A percentile compares a stretch with the other conserved stretches of the same genome.
Evolutionary conservation across 2,888 invertebrate genomes (phyloP).

Genomic region (Hermaeophaga mercurialis): DNA sequence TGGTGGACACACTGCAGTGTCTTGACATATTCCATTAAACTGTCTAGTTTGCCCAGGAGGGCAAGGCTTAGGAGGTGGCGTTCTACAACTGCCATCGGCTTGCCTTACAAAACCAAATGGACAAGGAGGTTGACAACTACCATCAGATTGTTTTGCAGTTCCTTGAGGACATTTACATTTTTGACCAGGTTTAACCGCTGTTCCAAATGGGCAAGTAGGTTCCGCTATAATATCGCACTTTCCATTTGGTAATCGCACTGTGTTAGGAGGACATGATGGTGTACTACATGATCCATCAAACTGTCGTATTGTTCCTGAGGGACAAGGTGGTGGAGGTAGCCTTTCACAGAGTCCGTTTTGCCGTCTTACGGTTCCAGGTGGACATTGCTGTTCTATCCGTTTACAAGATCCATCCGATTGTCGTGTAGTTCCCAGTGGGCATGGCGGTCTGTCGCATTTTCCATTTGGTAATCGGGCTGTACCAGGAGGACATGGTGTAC

Average conservation of each 20-base stretch:
- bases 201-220: constrained; percentile 26
- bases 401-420: constrained; percentile 25
- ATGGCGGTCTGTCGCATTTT: constrained; percentile 6
- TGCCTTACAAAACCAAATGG: constrained; percentile 19
- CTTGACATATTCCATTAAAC: no score
- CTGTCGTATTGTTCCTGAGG: constrained; percentile 16
- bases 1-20: constrained; percentile 31
- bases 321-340: constrained; percentile 23
- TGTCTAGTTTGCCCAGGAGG: no score
- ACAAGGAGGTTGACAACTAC: constrained; percentile 22
- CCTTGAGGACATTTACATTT: constrained; percentile 14
- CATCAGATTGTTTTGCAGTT: constrained; percentile 26
- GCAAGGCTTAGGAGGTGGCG: not conserved
- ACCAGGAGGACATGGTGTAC: constrained; percentile 16
- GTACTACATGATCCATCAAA: constrained; percentile 14
- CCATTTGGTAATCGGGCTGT: constrained; percentile 9
- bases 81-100: constrained; percentile 18
- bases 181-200: constrained; percentile 17
- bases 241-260: constrained; percentile 20
- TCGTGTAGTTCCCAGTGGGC: constrained; percentile 23
- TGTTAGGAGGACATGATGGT: constrained; percentile 28
- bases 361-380: constrained; percentile 9
- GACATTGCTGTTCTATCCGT: constrained; percentile 3
- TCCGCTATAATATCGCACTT: constrained; percentile 24
- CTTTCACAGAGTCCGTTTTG: constrained; percentile 18